Conservation (phyloP, 2,888 invertebrate species). For the Lissonota sp. region DNA sequence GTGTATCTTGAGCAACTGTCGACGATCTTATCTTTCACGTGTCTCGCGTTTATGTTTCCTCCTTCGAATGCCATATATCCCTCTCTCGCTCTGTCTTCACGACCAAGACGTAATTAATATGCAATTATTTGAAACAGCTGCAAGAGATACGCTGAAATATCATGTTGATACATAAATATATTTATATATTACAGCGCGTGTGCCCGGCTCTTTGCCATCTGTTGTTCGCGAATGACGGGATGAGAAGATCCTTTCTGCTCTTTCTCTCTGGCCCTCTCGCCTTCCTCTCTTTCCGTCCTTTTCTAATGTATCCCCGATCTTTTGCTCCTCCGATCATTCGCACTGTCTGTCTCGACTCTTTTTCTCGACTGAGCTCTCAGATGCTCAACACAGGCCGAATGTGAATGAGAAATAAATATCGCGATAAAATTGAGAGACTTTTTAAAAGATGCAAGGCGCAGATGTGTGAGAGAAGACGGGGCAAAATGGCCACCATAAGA, state of each 20-base stretch:
- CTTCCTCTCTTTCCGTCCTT: constrained; percentile 25
- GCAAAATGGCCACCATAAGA: too few species aligned
- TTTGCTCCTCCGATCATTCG: constrained; percentile 29
- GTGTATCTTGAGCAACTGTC: not conserved
- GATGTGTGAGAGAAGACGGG: too few species aligned
- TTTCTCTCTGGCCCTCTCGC: constrained; percentile 3
- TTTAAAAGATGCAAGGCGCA: too few species aligned
- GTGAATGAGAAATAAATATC: too few species aligned
- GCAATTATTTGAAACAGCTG: constrained; percentile 61
- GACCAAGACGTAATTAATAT: constrained; percentile 51
- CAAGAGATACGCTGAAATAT: constrained; percentile 30
- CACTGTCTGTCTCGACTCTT: constrained; percentile 13
- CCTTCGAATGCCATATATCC: not conserved
- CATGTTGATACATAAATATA: constrained; percentile 13
- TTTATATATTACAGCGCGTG: constrained; percentile 16
- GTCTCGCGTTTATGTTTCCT: not conserved
- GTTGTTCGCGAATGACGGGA: constrained; percentile 8
- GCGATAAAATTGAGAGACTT: too few species aligned
- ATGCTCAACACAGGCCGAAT: too few species aligned
- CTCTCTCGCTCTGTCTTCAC: not conserved
- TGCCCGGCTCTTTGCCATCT: constrained; percentile 26
- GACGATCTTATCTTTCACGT: constrained; percentile 31
- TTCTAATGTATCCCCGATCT: too few species aligned
- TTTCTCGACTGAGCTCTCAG: not conserved
- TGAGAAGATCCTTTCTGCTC: constrained; percentile 20